A percentile compares a stretch with the other conserved stretches of the same genome.
Conservation (phyloP, 1,140 invertebrate genomes). For the Semibalanus balanoides region DNA sequence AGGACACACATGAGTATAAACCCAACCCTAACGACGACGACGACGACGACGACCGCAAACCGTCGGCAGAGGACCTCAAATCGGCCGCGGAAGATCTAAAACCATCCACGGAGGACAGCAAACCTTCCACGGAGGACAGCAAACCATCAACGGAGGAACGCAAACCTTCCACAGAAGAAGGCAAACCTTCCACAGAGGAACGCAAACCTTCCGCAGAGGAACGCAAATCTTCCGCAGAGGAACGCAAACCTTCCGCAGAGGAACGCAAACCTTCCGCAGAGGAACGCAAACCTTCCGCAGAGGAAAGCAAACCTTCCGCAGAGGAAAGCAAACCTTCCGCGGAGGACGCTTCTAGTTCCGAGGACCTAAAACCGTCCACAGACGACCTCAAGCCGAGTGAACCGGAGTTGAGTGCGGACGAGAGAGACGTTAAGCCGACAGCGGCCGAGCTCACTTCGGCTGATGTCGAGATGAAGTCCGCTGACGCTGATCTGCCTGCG, state of each 20-base stretch:
- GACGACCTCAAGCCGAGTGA: background rate
- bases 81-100: no score
- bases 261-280: background rate
- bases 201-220: background rate
- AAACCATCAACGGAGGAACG: background rate
- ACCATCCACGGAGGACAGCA: background rate
- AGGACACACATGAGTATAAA: background rate
- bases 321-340: no score
- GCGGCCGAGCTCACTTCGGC: no score
- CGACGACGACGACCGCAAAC: background rate
- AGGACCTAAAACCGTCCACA: background rate
- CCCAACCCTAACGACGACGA: no score
- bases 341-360: no score
- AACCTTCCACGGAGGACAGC: background rate
- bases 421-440: background rate
- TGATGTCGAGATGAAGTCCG: background rate
- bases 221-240: no score
- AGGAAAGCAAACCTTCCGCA: background rate
- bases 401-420: background rate
- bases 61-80: background rate
- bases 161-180: no score
- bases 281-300: no score
- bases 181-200: background rate
- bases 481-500: no score
- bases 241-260: background rate